phyloP scores from a whole-genome alignment of 1,140 invertebrate species.

The Reticulitermes speratus region DNA sequence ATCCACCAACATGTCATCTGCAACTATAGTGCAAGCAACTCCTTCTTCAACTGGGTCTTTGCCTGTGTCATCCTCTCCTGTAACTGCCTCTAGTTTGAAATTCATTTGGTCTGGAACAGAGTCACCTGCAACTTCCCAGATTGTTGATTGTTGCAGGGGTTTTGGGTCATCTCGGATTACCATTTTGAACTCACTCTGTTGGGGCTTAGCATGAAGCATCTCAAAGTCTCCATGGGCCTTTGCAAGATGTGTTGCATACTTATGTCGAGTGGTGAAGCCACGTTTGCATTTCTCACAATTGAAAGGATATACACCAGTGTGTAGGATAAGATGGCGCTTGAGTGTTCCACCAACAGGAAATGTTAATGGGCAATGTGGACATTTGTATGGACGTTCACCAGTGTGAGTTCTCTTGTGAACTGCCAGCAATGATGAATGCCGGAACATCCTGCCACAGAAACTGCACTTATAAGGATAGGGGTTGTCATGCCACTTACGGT shows the following conservation, averaged over 20 bases:
- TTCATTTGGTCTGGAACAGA: slow-evolving; percentile 15
- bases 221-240: slow-evolving; percentile 31
- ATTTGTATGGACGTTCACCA: slow-evolving; percentile 36
- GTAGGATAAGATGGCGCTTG: slow-evolving; percentile 38
- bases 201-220: slow-evolving; percentile 21
- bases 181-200: slow-evolving; percentile 36
- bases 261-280: slow-evolving; percentile 38
- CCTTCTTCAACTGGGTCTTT: slow-evolving; percentile 14
- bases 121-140: slow-evolving; percentile 23
- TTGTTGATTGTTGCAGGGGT: neutral
- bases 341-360: slow-evolving; percentile 36
- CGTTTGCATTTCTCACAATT: slow-evolving; percentile 37
- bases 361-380: slow-evolving; percentile 36
- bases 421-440: slow-evolving; percentile 38
- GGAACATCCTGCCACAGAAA: slow-evolving; percentile 37
- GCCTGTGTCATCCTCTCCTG: neutral
- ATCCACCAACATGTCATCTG: slow-evolving; percentile 23
- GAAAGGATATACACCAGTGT: slow-evolving; percentile 38
- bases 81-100: slow-evolving; percentile 25
- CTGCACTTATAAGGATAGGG: slow-evolving; percentile 41
- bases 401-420: slow-evolving; percentile 38
- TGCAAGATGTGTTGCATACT: slow-evolving; percentile 36
- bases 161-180: slow-evolving; percentile 29
- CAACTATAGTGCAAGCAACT: slow-evolving; percentile 31
- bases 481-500: slow-evolving; percentile 40